Conservation (phyloP, 1,140 invertebrate species). For the Zaprionus lachaisei region DNA sequence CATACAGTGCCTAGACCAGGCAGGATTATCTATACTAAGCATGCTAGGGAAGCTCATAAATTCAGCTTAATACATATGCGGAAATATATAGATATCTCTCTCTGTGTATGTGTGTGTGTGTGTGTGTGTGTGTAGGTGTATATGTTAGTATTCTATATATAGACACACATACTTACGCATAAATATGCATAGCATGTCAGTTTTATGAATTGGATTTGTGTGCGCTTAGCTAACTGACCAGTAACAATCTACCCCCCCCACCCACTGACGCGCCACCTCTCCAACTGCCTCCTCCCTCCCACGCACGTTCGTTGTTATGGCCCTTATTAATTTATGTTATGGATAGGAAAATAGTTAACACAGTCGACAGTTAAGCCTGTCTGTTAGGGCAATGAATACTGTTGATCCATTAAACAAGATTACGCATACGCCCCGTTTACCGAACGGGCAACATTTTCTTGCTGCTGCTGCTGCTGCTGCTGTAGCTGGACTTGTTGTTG, state of each 20-base stretch:
- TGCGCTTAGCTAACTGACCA: constrained; percentile 41
- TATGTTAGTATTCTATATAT: neutral
- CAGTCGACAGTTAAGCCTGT: constrained; percentile 29
- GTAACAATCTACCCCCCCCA: neutral
- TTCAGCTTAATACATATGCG: constrained; percentile 33
- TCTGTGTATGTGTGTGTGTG: neutral
- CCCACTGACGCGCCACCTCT: neutral
- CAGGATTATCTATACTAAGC: constrained; percentile 13
- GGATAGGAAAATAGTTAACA: constrained; percentile 53
- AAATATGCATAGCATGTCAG: constrained; percentile 53
- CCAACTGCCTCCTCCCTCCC: neutral
- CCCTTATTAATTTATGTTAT: constrained; percentile 63
- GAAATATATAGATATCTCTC: neutral
- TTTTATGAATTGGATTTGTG: constrained; percentile 58
- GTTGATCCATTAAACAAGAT: constrained; percentile 61
- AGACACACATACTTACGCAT: constrained; percentile 30
- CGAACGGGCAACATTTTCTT: neutral
- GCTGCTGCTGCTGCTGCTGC: constrained; percentile 7
- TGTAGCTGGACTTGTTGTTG: neutral
- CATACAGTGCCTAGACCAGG: neutral
- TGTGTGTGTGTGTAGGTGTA: too few species aligned
- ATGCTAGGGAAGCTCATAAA: constrained; percentile 33
- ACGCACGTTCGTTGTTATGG: constrained; percentile 8
- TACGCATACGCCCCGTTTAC: constrained; percentile 56
- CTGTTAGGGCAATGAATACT: constrained; percentile 33